Base-by-base conservation (phyloP, 2,888 invertebrate species). In the Phaedon cochleariae region DNA sequence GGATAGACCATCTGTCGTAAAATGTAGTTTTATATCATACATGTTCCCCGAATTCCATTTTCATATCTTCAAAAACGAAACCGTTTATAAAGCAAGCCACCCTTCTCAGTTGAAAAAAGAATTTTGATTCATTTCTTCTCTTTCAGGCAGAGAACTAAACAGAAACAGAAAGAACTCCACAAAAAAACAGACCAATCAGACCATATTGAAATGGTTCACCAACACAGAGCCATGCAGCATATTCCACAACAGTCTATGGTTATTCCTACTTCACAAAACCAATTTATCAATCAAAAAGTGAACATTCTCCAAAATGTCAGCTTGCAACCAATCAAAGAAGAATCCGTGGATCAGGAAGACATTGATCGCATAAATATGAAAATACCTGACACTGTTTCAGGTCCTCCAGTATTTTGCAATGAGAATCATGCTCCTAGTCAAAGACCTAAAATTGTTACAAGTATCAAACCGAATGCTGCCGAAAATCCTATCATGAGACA, bases 261-360 rank as follows among this genome's bases (percentile, higher is more conserved):
- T 10, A 65, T 63, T 53, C 62, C 68, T 17, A 62, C 60, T 10
- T 51, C 64, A 12, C 63, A 62, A 60, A 21, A 59, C 12, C 62
- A 64, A n/a, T 34, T 65, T 37, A 15, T 68, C 2, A 65, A 64
- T 59, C 76, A 81, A 26, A 82, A 81, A 77, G 74, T 82, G n/a
- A 82, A 81, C 64, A 76, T 82, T 34, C 69, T 82, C 55, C 82
- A 82, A 71, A 82, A 82, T 64, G 78, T 82, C 51, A 77, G 73
- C 58, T 60, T 81, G 48, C 79, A 75, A 48, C 65, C 73, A 12
- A 57, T 75, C 26, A 71, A 71, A 62, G 68, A 72, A 64, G 73
- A 71, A 41, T 37, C 58, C 1, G 45, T 37, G 9, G 61, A 69
- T 22, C 20, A 41, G 6, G 64, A 62, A 15, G 61, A 60, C 17